phyloP scores from a whole-genome alignment of 2,797 vertebrate species.

The Tarsius wallacei region DNA sequence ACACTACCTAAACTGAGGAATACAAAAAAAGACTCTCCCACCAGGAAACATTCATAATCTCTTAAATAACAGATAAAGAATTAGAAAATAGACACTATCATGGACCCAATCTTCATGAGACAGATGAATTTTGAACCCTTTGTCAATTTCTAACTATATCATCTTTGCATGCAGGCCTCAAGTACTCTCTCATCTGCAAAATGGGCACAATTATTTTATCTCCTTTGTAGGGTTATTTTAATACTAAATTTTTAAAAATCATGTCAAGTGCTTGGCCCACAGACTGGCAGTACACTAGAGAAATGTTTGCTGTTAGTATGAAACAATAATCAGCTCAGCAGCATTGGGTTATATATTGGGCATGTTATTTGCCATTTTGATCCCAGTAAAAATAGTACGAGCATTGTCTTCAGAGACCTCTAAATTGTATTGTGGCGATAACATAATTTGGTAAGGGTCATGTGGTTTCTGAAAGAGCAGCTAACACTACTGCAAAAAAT shows the following conservation, averaged over 20 bases:
- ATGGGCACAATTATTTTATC: not conserved
- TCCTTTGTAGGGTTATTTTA: not conserved
- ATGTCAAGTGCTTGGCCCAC: no score
- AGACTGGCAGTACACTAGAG: not conserved
- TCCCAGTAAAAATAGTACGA: not conserved
- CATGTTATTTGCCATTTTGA: not conserved
- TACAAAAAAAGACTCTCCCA: not conserved
- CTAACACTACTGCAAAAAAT: not conserved
- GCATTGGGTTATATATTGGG: not conserved
- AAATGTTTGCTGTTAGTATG: not conserved
- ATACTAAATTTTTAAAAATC: not conserved
- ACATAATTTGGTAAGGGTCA: not conserved
- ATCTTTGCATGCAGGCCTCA: not conserved
- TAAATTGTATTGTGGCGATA: not conserved
- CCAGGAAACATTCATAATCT: not conserved
- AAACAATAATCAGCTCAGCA: not conserved
- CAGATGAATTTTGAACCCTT: not conserved
- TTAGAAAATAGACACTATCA: not conserved
- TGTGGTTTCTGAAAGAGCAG: not conserved
- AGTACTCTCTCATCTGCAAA: not conserved
- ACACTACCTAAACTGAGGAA: not conserved
- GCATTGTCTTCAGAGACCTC: conserved; percentile 1
- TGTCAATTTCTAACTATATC: not conserved
- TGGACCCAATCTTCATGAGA: not conserved
- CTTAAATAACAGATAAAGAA: not conserved